These are phyloP conservation scores for Ceyx melanurus DNA, from an alignment of 2,113 vertebrate species.

Conservation along the genomic window DNA sequence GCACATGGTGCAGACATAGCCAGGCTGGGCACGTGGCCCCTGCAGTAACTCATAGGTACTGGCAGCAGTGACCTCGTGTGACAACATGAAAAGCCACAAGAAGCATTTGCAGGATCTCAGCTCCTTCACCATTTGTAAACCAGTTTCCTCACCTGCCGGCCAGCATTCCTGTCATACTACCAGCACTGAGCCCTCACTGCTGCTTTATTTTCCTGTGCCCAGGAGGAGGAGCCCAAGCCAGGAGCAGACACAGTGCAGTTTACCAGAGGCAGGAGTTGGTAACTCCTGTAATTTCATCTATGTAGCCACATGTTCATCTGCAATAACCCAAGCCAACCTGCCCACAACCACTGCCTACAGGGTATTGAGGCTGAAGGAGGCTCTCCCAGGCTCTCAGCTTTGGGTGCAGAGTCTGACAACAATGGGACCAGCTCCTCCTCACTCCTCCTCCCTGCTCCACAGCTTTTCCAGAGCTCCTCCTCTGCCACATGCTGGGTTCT, in stretches of 20 bases:
- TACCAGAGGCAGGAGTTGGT: not conserved
- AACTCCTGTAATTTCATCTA: not conserved
- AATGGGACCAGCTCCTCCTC: not conserved
- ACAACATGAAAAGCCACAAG: not conserved
- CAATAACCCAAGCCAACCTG: not conserved
- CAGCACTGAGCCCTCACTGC: not conserved
- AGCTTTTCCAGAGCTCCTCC: not conserved
- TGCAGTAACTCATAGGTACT: not conserved
- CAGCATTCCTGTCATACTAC: not conserved
- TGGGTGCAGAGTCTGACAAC: not conserved
- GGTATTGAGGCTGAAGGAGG: too few relatives aligned
- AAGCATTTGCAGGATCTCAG: not conserved
- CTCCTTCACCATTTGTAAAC: not conserved
- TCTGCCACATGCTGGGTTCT: not conserved
- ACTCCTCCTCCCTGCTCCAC: not conserved
- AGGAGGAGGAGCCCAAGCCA: not conserved
- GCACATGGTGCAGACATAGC: not conserved
- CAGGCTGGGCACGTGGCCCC: not conserved
- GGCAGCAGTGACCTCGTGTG: not conserved
- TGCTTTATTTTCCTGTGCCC: not conserved
- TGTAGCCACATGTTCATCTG: fast-evolving
- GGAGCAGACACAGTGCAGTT: not conserved
- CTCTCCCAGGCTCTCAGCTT: not conserved
- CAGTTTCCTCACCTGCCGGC: not conserved
- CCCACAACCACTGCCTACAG: not conserved